Base-by-base conservation (phyloP, 2,797 vertebrate genomes). In the Danio aesculapii region DNA sequence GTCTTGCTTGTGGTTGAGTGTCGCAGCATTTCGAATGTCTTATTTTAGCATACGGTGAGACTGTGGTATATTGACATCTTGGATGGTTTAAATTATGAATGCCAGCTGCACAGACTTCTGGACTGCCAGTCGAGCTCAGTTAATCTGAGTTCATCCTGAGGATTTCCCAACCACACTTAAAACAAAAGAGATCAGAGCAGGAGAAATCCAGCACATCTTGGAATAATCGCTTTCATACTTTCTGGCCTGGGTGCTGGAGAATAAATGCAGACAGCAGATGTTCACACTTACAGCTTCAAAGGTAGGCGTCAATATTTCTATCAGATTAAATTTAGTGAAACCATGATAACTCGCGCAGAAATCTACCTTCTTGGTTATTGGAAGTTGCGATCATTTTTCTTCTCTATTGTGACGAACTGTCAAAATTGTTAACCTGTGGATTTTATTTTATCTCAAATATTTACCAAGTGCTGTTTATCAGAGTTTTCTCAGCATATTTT, bases 1-100 rank as follows among this genome's bases (percentile, higher is more conserved):
- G 75, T 53, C 75, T 67, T 80, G 84, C 77, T 88, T 73, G 44
- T 39, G 11, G 17, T 75, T 58, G 12, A 76, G 30, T 7, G 16
- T 63, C 8, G 12, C 46, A 11, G 21, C 7, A 16, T 11, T 73
- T 49, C 10, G 50, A 55, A 19, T 44, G 12, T 75, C 81, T 71
- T 71, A 68, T 41, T 75, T 61, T 12, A n/a, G 46, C 39, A 17
- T 69, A 67, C 16, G 53, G 55, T 66, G 47, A 66, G 75, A 47
- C 21, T 83, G 50, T 8, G 30, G 30, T 17, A 57, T 49, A 57
- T 14, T 81, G 59, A 77, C 47, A 70, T 70, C 41, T 79, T 30
- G 79, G 68, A 78, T 21, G 46, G 70, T 75, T 66, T 75, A 44
- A 71, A 77, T 64, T 67, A 50, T 43, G 7, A 50, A 72, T 30